These are phyloP conservation scores for Meloidogyne hapla DNA, from an alignment of 1,140 invertebrate genomes.

Conservation along the genomic window DNA sequence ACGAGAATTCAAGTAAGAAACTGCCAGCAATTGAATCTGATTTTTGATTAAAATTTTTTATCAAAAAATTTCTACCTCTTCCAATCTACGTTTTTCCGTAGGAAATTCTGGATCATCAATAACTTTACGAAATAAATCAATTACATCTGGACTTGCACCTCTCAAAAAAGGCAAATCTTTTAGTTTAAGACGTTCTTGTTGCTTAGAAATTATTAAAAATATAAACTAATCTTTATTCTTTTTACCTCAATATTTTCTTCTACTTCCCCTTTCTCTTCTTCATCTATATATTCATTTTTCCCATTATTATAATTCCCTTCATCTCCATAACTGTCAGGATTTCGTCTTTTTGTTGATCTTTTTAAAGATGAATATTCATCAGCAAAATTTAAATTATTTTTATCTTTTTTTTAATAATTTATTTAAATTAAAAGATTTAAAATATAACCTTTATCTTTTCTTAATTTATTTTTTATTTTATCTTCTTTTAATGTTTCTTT, in stretches of 20 bases:
- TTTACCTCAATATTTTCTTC: neutral
- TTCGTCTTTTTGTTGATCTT: too few species aligned
- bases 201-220: neutral
- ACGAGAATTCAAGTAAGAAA: conserved; percentile 45
- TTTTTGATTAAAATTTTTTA: neutral
- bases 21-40: conserved; percentile 49
- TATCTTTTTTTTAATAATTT: neutral
- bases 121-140: conserved; percentile 37
- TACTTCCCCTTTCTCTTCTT: neutral
- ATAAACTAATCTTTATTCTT: neutral
- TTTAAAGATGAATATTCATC: too few species aligned
- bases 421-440: neutral
- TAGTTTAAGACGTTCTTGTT: conserved; percentile 20
- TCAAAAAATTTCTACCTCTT: conserved; percentile 40
- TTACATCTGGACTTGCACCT: conserved; percentile 39
- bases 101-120: conserved; percentile 47
- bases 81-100: conserved; percentile 43
- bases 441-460: neutral
- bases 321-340: too few species aligned
- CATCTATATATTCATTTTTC: too few species aligned
- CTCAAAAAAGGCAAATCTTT: conserved; percentile 42
- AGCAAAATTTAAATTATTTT: too few species aligned
- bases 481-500: neutral
- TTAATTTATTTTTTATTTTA: neutral
- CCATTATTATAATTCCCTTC: too few species aligned